Conservation (phyloP, 2,888 invertebrate genomes). For the Pinctada fucata region DNA sequence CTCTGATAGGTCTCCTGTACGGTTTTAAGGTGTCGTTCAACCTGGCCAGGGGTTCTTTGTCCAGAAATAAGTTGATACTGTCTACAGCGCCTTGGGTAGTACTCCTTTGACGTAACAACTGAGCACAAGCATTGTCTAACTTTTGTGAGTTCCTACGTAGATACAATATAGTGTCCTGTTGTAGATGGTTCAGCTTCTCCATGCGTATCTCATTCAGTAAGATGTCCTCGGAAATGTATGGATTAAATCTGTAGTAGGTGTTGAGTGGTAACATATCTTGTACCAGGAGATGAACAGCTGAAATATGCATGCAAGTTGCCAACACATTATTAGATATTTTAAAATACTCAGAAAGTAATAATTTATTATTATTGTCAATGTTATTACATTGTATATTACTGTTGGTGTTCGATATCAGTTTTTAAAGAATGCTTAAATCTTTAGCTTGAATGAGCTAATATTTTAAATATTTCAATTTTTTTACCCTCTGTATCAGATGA, state of each 20-base stretch:
- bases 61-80: conserved; percentile 33
- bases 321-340: background rate
- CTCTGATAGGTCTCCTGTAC: background rate
- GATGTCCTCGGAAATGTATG: conserved; percentile 88
- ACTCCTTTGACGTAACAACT: conserved; percentile 54
- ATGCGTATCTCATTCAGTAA: conserved; percentile 88
- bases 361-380: no score
- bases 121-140: conserved; percentile 73
- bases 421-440: no score
- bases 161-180: conserved; percentile 88
- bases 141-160: conserved; percentile 88
- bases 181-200: conserved; percentile 84
- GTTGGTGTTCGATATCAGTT: no score
- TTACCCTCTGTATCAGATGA: conserved; percentile 76
- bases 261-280: conserved; percentile 80
- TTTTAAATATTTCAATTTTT: conserved; percentile 6
- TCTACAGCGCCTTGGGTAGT: conserved; percentile 59
- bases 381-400: no score
- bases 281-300: conserved; percentile 81
- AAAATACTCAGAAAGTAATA: background rate
- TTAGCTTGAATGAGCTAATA: no score
- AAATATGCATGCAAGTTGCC: conserved; percentile 1
- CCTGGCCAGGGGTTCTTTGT: background rate
- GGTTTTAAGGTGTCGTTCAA: background rate
- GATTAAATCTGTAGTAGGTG: conserved; percentile 91